Percentiles rank a stretch among this genome's conserved stretches.
phyloP scores from a whole-genome alignment of 2,888 invertebrate genomes.

The Pheosia gnoma region DNA sequence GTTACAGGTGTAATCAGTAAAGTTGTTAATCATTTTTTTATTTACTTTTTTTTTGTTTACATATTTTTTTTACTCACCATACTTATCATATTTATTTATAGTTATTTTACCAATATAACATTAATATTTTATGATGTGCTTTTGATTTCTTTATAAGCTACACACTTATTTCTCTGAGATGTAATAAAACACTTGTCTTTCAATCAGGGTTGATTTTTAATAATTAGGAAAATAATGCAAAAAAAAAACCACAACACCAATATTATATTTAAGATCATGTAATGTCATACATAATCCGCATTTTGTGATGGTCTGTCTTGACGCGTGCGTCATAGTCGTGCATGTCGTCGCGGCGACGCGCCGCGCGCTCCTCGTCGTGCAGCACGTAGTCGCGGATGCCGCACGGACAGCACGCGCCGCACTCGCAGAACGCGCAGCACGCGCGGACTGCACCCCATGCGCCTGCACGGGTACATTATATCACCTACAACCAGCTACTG shows the following conservation, averaged over 20 bases:
- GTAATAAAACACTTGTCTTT: no score
- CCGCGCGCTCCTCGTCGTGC: constrained; percentile 52
- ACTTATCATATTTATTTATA: neutral
- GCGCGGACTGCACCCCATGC: constrained; percentile 54
- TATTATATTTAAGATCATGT: constrained; percentile 10
- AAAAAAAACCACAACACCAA: neutral
- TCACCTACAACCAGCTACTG: no score
- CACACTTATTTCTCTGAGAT: no score
- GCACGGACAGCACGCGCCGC: constrained; percentile 53
- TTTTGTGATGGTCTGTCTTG: constrained; percentile 38
- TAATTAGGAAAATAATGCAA: neutral
- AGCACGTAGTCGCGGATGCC: constrained; percentile 43
- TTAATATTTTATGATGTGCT: neutral
- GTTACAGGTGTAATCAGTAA: neutral
- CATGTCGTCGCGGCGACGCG: constrained; percentile 53
- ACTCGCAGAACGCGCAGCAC: constrained; percentile 61
- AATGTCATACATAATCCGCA: constrained; percentile 61
- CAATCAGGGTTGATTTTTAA: no score
- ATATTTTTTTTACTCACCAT: neutral
- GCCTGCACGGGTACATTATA: constrained; percentile 40
- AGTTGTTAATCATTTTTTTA: neutral
- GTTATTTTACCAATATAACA: neutral
- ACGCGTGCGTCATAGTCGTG: constrained; percentile 59
- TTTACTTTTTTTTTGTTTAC: neutral
- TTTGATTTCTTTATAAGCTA: neutral